Evolutionary conservation across 2,888 invertebrate genomes (phyloP), one percentile per base, ranked within the genome.

Genomic region (Micoletzkya japonica): DNA sequence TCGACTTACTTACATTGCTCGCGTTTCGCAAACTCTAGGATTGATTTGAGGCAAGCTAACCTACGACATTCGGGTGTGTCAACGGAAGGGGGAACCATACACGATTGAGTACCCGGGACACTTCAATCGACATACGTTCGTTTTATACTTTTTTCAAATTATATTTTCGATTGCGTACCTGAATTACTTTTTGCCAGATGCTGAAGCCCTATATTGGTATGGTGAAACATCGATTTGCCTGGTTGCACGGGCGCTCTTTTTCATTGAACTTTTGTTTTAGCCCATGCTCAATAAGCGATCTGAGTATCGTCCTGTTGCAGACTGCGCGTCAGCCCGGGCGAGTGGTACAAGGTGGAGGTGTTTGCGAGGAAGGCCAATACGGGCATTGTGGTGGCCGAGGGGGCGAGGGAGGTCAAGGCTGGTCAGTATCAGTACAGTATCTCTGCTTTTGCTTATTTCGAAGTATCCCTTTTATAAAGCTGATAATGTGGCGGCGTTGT

Each of bases 391-490:
- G 24, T 63, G 2, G 63, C 63, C 4, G 1, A n/a, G 1, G 63
- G 63, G 14, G 2, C n/a, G 34, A 49, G 50, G 24, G 50, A 2
- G 24, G 36, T 63, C 63, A 63, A 63, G 50, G 63, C 63, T 4
- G 26, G 63, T 63, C 20, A 24, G 49, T 50, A 44, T 44, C 20
- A 14, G 20, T 44, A 14, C 20, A 44, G 44, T 14, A 44, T 14
- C 44, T 44, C 20, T 20, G 44, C 44, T 44, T 44, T 44, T n/a
- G 20, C 10, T 44, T 44, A 44, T 44, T 20, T 20, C 14, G 14
- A 44, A 20, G 44, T 44, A 44, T 44, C 44, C 44, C 44, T 44
- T 10, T 20, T 44, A 14, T 44, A 44, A 10, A 44, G 14, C 20
- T 44, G 44, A 44, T 14, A 10, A 44, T 44, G 44, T 20, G 20